Conservation (phyloP, 2,888 invertebrate species). For the Dryomyza anilis region DNA sequence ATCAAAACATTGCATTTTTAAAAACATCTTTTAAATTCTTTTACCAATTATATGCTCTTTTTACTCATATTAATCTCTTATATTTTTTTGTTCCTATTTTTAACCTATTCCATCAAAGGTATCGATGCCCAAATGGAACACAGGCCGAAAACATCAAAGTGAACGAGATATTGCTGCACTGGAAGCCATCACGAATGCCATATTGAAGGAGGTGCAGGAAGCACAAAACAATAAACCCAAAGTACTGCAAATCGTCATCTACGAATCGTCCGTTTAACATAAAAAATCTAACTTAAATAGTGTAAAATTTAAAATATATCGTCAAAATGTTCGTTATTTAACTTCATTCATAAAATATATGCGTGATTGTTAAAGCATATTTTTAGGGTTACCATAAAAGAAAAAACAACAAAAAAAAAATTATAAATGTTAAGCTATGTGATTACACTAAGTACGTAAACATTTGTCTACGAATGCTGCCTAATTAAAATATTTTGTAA, state of each 20-base stretch:
- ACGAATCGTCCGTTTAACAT: slow-evolving; percentile 86
- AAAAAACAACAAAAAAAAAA: not conserved
- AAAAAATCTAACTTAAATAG: no score
- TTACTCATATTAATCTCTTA: not conserved
- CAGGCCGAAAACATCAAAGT: slow-evolving; percentile 59
- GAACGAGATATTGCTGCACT: slow-evolving; percentile 73
- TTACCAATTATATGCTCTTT: no score
- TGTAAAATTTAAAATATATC: not conserved
- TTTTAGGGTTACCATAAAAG: not conserved
- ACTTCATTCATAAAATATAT: not conserved
- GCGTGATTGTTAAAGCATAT: not conserved
- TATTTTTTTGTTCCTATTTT: not conserved
- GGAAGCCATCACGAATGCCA: slow-evolving; percentile 64
- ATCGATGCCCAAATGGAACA: slow-evolving; percentile 73
- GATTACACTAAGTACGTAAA: not conserved
- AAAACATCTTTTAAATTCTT: not conserved
- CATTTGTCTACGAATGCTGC: not conserved
- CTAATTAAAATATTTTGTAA: no score
- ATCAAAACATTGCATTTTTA: not conserved
- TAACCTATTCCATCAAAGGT: slow-evolving; percentile 62
- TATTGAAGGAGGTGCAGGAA: slow-evolving; percentile 72
- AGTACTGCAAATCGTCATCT: slow-evolving; percentile 82
- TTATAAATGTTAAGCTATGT: no score
- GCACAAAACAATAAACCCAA: slow-evolving; percentile 63
- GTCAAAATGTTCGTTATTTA: not conserved